Evolutionary conservation across 2,888 invertebrate species (phyloP).

Genomic region (Alviniconcha strummeri): DNA sequence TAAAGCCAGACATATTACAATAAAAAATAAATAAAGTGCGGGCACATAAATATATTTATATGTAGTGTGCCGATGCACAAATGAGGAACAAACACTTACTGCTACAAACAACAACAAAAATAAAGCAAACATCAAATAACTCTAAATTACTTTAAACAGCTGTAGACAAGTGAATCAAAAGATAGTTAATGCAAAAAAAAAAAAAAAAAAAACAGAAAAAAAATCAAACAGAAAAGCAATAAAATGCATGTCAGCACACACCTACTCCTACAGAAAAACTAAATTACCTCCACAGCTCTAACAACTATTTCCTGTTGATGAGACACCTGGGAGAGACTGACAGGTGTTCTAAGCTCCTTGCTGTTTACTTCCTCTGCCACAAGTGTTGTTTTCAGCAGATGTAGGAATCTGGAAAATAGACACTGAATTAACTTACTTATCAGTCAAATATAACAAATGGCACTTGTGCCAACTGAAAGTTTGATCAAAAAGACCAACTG

Average conservation of each 20-base stretch:
- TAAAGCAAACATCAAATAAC: too few species aligned
- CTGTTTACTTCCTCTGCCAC: constrained; percentile 23
- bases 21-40: too few species aligned
- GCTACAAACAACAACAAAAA: too few species aligned
- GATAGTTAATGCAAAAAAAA: constrained; percentile 39
- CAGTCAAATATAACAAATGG: too few species aligned
- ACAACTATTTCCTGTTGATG: constrained; percentile 41
- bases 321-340: constrained; percentile 36
- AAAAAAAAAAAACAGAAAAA: neutral
- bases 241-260: neutral
- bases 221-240: neutral
- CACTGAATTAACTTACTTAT: neutral
- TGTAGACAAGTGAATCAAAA: too few species aligned
- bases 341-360: constrained; percentile 2
- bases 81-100: too few species aligned
- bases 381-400: constrained; percentile 33
- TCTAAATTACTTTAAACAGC: too few species aligned
- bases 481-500: too few species aligned
- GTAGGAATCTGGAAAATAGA: constrained; percentile 29
- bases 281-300: constrained; percentile 39
- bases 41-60: too few species aligned
- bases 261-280: neutral
- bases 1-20: too few species aligned
- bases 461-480: too few species aligned
- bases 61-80: too few species aligned